Evolutionary conservation across 2,113 vertebrate species (phyloP), one percentile per base, ranked within the genome.

Genomic region (Nesogale talazaci): DNA sequence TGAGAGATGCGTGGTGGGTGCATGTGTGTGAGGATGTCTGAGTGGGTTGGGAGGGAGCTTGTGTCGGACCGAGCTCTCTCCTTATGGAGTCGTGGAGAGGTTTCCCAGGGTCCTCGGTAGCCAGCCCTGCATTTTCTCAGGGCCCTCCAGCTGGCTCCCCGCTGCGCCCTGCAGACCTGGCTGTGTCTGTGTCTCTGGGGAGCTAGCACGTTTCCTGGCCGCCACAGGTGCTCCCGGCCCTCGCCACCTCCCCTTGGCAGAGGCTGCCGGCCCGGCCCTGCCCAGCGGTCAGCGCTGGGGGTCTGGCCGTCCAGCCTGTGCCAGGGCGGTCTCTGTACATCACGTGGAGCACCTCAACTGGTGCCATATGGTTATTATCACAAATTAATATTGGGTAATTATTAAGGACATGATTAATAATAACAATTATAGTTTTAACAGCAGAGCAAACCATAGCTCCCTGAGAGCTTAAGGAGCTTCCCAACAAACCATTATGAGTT

Each of bases 361-460:
- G 81, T 57, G 29, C 57, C 31, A 4, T 42, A 74, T 22, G 1
- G 90, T 77, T 88, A 84, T 85, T 91, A 94, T 87, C 46, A 22
- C 1, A 19, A 95, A 96, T 95, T 92, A 95, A 93, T 94, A 93
- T 89, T 0, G 72, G 69, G 87, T 84, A 17, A 89, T 94, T 89
- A 97, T 95, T 94, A 93, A 95, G 95, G 95, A 86, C 90, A 96
- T 69, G 34, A 96, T 96, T 94, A 96, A 96, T 95, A 96, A 95
- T 95, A 92, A 96, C 96, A 95, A 95, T 95, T 94, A 96, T 38
- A 65, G 84, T 94, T 94, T 93, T 94, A 91, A 94, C 94, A 95
- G 84, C 89, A 95, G 92, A 96, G 86, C 74, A 70, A 88, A 89
- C 67, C 84, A 76, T 83, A 86, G 83, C 86, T 97, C 92, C 77